Conservation (phyloP, 2,888 invertebrate species). For the Leistus spinibarbis region DNA sequence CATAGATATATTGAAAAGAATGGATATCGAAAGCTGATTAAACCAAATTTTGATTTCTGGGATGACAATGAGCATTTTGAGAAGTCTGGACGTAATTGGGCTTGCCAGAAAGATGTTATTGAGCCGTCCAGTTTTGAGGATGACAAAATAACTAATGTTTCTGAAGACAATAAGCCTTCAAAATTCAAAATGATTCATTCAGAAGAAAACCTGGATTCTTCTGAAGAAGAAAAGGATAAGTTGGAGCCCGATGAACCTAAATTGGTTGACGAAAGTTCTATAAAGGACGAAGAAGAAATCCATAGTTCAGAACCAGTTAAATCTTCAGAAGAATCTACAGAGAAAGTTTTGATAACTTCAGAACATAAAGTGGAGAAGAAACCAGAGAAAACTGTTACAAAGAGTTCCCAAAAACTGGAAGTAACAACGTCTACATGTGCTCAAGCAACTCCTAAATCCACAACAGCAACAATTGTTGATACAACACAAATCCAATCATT, state of each 20-base stretch:
- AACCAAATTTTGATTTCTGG: slow-evolving; percentile 44
- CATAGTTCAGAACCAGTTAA: background rate
- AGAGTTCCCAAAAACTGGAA: background rate
- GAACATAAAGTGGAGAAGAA: background rate
- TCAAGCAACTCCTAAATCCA: background rate
- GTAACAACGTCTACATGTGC: background rate
- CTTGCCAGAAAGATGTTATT: background rate
- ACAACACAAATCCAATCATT: background rate
- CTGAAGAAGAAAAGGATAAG: background rate
- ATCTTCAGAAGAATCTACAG: background rate
- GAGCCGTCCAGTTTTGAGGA: background rate
- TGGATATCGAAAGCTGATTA: slow-evolving; percentile 46
- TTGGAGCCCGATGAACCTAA: background rate
- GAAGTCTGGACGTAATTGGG: background rate
- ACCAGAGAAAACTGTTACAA: background rate
- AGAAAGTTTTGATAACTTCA: too few relatives aligned
- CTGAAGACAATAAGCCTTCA: background rate
- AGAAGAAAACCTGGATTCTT: background rate
- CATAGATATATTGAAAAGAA: slow-evolving; percentile 51
- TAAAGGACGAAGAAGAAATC: background rate
- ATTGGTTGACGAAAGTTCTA: background rate
- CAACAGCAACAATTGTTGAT: background rate
- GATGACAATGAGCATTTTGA: slow-evolving; percentile 9
- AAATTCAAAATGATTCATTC: background rate
- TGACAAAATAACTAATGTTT: background rate